Conservation (phyloP, 1,140 invertebrate species). For the Nephotettix cincticeps region DNA sequence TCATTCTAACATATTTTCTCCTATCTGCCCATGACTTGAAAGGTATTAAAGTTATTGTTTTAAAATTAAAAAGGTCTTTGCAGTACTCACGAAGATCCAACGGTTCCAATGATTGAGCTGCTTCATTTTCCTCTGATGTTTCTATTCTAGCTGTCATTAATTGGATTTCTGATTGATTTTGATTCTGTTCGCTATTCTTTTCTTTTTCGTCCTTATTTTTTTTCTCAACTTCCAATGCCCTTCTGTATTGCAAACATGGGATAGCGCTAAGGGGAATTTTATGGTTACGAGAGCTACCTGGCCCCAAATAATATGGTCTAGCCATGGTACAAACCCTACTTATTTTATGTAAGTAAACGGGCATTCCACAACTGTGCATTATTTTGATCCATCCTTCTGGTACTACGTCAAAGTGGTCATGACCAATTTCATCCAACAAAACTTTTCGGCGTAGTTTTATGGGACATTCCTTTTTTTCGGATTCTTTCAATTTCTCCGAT, state of each 20-base stretch:
- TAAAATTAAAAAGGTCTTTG: constrained; percentile 59
- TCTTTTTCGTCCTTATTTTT: constrained; percentile 52
- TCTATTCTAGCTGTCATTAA: constrained; percentile 56
- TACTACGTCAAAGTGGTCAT: constrained; percentile 63
- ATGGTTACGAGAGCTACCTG: constrained; percentile 89
- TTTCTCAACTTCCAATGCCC: constrained; percentile 73
- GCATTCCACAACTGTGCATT: constrained; percentile 95
- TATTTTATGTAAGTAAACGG: constrained; percentile 83
- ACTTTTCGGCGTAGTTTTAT: constrained; percentile 12
- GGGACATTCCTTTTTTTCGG: constrained; percentile 65
- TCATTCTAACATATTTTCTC: constrained; percentile 79
- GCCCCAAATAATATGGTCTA: constrained; percentile 94
- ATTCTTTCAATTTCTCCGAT: constrained; percentile 56
- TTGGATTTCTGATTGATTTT: background rate
- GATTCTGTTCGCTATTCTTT: constrained; percentile 36
- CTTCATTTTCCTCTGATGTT: constrained; percentile 80
- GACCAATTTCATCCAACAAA: constrained; percentile 26
- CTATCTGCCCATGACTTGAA: constrained; percentile 86
- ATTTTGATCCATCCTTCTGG: constrained; percentile 97
- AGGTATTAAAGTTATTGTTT: constrained; percentile 23
- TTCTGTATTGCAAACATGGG: constrained; percentile 86
- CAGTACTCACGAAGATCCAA: constrained; percentile 83
- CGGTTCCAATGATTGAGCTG: constrained; percentile 74
- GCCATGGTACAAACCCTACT: constrained; percentile 83
- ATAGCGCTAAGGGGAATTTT: constrained; percentile 91